phyloP scores from a whole-genome alignment of 2,797 vertebrate species.

The Sebastes trivittatus region DNA sequence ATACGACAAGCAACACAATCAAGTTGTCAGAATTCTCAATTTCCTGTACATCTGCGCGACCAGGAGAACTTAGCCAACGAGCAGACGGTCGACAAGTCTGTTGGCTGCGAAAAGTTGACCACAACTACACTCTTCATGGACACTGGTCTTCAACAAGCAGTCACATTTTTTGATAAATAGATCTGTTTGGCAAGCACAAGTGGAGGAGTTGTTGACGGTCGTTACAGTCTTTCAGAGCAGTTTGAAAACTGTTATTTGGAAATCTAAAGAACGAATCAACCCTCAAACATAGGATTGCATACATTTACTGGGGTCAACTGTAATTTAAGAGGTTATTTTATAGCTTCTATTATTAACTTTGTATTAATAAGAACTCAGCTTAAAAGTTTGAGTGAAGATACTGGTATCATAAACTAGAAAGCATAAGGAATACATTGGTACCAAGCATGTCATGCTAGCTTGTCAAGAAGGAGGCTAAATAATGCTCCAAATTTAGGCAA shows the following conservation, averaged over 20 bases:
- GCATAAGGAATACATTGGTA: no score
- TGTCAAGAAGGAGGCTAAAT: no score
- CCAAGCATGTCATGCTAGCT: no score
- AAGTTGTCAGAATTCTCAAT: constrained; percentile 33
- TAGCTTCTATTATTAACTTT: no score
- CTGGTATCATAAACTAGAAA: no score
- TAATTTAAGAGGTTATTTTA: not conserved
- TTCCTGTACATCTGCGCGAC: constrained; percentile 28
- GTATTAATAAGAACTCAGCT: no score
- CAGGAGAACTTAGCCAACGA: constrained; percentile 8
- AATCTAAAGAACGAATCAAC: not conserved
- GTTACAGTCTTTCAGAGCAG: not conserved
- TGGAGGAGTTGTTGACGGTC: constrained; percentile 9
- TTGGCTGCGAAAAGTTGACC: constrained; percentile 27
- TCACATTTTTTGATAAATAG: constrained; percentile 26
- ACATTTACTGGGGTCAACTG: not conserved
- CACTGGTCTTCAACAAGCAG: constrained; percentile 10
- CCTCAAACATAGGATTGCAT: not conserved
- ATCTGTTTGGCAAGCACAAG: constrained; percentile 5
- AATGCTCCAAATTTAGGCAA: no score
- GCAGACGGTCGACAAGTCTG: constrained; percentile 36
- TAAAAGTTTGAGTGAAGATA: no score
- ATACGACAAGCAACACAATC: constrained; percentile 15
- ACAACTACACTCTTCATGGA: constrained; percentile 17
- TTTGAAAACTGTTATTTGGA: not conserved